Evolutionary conservation across 2,797 vertebrate genomes (phyloP).

Genomic region (Clarias pachynema): DNA sequence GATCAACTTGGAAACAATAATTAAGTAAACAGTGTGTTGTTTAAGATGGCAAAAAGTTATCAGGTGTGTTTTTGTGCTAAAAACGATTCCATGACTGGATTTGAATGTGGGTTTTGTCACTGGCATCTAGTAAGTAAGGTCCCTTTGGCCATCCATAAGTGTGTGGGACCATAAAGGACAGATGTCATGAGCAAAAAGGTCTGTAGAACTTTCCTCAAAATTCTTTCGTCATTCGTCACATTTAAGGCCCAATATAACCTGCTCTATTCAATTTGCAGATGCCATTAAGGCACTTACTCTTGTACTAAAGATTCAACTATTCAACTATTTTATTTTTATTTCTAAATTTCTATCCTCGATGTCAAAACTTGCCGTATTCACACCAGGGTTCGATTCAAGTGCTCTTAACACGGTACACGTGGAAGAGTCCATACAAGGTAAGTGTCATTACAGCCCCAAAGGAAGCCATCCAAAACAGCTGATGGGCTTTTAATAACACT

Average conservation of each 20-base stretch:
- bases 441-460: slow-evolving; percentile 35
- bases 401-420: background rate
- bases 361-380: background rate
- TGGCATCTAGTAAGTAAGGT: too few species aligned
- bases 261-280: background rate
- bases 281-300: background rate
- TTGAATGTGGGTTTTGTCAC: too few species aligned
- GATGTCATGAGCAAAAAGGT: too few species aligned
- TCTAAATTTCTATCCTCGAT: background rate
- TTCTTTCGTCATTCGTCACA: background rate
- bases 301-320: background rate
- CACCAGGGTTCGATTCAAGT: background rate
- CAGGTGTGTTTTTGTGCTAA: too few species aligned
- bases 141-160: too few species aligned
- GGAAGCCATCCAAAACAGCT: slow-evolving; percentile 9
- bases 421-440: slow-evolving; percentile 36
- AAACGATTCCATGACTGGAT: too few species aligned
- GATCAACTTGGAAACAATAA: too few species aligned
- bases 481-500: slow-evolving; percentile 53
- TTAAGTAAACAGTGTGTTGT: too few species aligned
- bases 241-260: background rate
- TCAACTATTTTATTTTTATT: background rate
- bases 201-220: background rate
- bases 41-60: too few species aligned
- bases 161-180: too few species aligned